Base-by-base conservation (phyloP, 1,140 invertebrate genomes). In the Cotesia glomerata region DNA sequence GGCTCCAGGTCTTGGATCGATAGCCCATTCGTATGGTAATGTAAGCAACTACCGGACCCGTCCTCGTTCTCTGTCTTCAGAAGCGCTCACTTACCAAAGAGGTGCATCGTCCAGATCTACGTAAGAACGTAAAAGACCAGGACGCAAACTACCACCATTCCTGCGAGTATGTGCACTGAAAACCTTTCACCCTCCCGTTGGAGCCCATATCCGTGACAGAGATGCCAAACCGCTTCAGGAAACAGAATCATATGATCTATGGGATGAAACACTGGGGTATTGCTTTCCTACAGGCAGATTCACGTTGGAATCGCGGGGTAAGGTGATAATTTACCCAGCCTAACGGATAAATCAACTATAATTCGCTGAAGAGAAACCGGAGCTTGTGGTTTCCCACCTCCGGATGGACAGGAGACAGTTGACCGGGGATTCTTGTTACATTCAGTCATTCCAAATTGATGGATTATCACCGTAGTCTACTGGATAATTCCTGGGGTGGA, bases 211-310 rank as follows among this genome's bases (percentile, higher is more conserved):
- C 32, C 34, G 26, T 45, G 36, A 65, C 73, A 63, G 70, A 76
- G 70, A 76, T 74, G 67, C 70, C 72, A 67, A 45, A 72, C 63
- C 64, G 61, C 74, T 64, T 70, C 72, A 74, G 72, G 72, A 74
- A 74, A 72, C 70, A 61, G 62, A 74, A 76, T 74, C 69, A 85
- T 85, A 85, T 84, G 85, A 85, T 86, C 78, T 84, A 84, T 79
- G 78, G 80, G 58, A 81, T 76, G 76, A 76, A 78, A 45, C 11
- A 45, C 11, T 9, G 7, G 3, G 0, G 39, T 45, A 45, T 45
- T 9, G 26, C 26, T 26, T 26, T 26, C 26, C 26, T 26, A 26
- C 1, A 26, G 26, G 26, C 26, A 26, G 26, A 3, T 2, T 26
- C 26, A 26, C 26, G 26, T 26, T 45, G 11, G 7, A 45, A 45